Evolutionary conservation across 1,140 invertebrate genomes (phyloP), one percentile per base, ranked within the genome.

Genomic region (Artemia franciscana): DNA sequence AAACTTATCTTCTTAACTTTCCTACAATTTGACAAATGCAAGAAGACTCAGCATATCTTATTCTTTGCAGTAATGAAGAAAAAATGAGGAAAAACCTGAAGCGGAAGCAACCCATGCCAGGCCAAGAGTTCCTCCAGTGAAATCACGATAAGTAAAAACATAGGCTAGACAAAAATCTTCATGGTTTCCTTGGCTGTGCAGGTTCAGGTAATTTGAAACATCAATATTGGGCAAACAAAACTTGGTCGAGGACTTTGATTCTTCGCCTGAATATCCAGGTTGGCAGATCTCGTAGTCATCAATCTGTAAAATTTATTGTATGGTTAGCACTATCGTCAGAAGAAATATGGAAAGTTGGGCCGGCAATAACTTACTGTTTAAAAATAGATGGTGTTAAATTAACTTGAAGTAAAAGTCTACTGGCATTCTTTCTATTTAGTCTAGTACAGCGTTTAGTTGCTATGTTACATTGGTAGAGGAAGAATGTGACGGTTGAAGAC

Each of bases 201-300:
- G 79, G 77, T 98, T 99, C 51, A 99, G 78, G 75, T 98, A 98
- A 77, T 98, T 98, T 67, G 91, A 96, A 58, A 98, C 95, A 73
- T 99, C 95, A 68, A 99, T 95, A 72, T 98, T 96, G 69, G 90
- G 86, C 70, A 90, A 82, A 73, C 95, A 98, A 73, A 97, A 98
- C 59, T 88, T 87, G 77, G 93, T 95, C 12, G 39, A 51, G 12
- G 39, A 51, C 21, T 51, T 51, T 12, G 39, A 12, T 61, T 81
- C 76, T 62, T 89, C 84, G 15, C 80, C 80, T 62, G 80, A 78
- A 51, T 77, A 79, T 23, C 78, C 75, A 12, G 71, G 71, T 62
- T 78, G 78, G 71, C 89, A 93, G 21, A 85, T 79, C 0, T 83
- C 80, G 69, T 91, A 85, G 71, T 92, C 88, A 73, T 93, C 90